Conservation (phyloP, 1,140 invertebrate genomes). For the Papilio polyxenes region DNA sequence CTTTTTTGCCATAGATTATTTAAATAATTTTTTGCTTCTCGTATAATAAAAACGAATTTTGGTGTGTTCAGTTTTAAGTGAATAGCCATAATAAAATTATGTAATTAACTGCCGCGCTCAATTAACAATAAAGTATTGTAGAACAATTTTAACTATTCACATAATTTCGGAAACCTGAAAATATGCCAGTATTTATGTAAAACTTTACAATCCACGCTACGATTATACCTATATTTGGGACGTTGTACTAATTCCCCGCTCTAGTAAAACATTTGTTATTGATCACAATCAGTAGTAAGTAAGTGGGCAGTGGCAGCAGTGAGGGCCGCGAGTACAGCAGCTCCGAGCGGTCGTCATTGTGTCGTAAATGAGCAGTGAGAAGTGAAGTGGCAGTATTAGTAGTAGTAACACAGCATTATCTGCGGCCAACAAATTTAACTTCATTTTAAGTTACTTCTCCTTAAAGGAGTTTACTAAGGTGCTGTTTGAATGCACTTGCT, state of each 20-base stretch:
- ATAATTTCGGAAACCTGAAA: neutral
- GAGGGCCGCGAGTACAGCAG: neutral
- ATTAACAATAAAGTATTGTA: neutral
- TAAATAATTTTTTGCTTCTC: too few relatives aligned
- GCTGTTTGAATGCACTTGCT: neutral
- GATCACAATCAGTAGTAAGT: constrained; percentile 20
- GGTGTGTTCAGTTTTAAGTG: neutral
- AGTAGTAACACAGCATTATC: constrained; percentile 29
- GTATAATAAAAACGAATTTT: neutral
- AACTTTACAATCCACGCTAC: neutral
- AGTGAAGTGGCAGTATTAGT: neutral
- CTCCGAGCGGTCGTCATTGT: constrained; percentile 29
- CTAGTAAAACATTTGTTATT: neutral
- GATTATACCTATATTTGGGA: neutral
- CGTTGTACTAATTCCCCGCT: neutral
- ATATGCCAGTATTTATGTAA: neutral
- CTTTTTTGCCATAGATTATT: too few relatives aligned
- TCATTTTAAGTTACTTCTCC: constrained; percentile 30
- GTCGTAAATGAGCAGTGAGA: constrained; percentile 40
- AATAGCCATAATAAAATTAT: neutral
- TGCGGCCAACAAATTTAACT: constrained; percentile 31
- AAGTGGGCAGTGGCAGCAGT: too few relatives aligned
- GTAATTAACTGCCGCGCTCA: neutral
- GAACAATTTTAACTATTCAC: neutral
- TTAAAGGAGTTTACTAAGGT: neutral